Base-by-base conservation (phyloP, 1,140 invertebrate species). In the Caenorhabditis latens region DNA sequence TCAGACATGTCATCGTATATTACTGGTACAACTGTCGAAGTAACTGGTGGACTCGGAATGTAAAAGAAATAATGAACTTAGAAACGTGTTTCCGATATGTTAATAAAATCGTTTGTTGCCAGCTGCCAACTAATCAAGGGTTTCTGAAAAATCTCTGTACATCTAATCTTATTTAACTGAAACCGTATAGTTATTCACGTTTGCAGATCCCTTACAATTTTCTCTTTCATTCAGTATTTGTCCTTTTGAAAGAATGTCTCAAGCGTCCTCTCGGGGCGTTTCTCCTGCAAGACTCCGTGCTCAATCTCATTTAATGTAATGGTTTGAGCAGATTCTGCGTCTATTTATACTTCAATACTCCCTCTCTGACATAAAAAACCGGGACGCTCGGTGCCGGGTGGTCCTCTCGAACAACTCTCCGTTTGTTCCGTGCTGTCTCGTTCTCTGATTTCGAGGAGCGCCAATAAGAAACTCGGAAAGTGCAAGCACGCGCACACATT, bases 1-100 rank as follows among this genome's bases (percentile, higher is more conserved):
- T 97, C 96, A 0, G 94, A 95, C 82, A 95, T 95, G 92, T 96
- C 96, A 93, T 96, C 95, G 3, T 97, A 96, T 91, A 94, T 97
- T 5, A 97, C 95, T 89, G 96, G 96, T 3, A 94, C 95, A 2
- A 94, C 95, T 5, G 95, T 97, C 86, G 95, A 96, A 93, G 95
- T 97, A 0, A 95, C 95, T 90, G 93, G 93, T 92, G 86, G 88
- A 24, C 86, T 87, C 11, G 71, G 71, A 53, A 79, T 79, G 71
- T 79, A 71, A 19, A 46, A 32, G 4, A 19, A 53, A 19, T 6
- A 58, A 14, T 58, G 14, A 19, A 19, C 11, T 19, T 16, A 58
- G 32, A 32, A 32, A 32, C 32, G 32, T 32, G 32, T 32, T 32
- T 32, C 32, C 32, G 32, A 32, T 32, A 32, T 32, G 32, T 32